Conservation (phyloP, 2,797 vertebrate species). For the Danio tinwini region DNA sequence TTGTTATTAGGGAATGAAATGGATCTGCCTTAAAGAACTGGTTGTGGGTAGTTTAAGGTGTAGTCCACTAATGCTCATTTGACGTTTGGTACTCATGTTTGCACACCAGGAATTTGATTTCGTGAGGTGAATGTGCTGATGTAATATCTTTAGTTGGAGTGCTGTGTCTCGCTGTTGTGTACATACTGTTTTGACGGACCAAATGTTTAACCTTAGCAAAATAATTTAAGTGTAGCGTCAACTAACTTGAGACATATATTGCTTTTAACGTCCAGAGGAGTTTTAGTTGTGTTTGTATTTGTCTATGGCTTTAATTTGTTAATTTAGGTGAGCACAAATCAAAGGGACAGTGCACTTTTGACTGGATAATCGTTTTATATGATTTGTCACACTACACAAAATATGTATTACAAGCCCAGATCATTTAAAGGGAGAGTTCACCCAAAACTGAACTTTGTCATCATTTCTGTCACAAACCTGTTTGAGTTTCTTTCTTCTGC, state of each 20-base stretch:
- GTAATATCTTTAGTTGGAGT: conserved; percentile 33
- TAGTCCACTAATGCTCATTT: conserved; percentile 31
- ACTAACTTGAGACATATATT: neutral
- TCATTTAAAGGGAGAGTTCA: neutral
- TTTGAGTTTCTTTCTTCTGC: too few relatives aligned
- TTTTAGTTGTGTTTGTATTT: conserved; percentile 24
- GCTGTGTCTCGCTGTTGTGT: conserved; percentile 40
- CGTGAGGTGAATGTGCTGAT: conserved; percentile 39
- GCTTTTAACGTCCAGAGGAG: conserved; percentile 26
- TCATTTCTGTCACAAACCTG: too few relatives aligned
- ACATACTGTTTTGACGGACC: conserved; percentile 47
- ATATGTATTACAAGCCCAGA: neutral
- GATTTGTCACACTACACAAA: conserved; percentile 25
- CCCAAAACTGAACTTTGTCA: too few relatives aligned
- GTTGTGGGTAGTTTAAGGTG: conserved; percentile 25
- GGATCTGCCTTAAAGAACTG: conserved; percentile 53
- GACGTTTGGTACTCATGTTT: conserved; percentile 42
- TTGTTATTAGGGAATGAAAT: conserved; percentile 46
- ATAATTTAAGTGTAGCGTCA: conserved; percentile 27
- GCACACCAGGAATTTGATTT: conserved; percentile 39
- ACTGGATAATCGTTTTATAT: conserved; percentile 13
- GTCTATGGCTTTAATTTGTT: conserved; percentile 15
- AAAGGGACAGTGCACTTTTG: conserved; percentile 19
- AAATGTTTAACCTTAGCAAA: conserved; percentile 44
- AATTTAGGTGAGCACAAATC: neutral